Percentiles rank a stretch among this genome's conserved stretches.
These are phyloP conservation scores for Litoditis marina DNA, from an alignment of 2,888 invertebrate genomes.

Conservation along the genomic window DNA sequence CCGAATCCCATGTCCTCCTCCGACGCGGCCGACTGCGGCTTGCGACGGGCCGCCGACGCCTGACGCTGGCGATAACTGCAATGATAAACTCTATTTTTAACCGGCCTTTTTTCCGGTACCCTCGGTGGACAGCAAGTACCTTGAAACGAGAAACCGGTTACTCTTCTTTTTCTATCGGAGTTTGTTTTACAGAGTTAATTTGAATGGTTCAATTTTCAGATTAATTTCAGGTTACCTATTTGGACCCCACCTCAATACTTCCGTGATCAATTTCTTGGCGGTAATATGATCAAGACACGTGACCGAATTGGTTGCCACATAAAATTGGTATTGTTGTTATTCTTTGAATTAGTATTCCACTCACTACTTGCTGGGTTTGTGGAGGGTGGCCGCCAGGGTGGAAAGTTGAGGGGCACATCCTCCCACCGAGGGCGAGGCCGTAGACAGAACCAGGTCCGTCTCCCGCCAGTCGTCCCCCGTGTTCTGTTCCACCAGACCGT, in stretches of 20 bases:
- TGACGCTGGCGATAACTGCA: constrained; percentile 42
- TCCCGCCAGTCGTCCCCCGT: constrained; percentile 65
- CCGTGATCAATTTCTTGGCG: no score
- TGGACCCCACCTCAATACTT: no score
- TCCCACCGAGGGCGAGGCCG: constrained; percentile 63
- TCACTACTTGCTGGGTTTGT: constrained; percentile 18
- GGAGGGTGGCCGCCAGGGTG: constrained; percentile 40
- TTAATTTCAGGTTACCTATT: no score
- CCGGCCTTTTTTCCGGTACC: no score
- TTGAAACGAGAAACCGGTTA: no score
- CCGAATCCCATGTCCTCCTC: constrained; percentile 61
- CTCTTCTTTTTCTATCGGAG: no score
- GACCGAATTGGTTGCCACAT: constrained; percentile 9
- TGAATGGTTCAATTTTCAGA: no score
- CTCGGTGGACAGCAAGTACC: no score
- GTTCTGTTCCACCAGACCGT: constrained; percentile 63
- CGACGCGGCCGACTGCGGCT: constrained; percentile 38
- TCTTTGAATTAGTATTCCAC: not conserved
- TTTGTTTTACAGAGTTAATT: no score
- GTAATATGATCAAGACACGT: no score
- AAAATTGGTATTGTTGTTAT: constrained; percentile 19
- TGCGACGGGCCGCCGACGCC: constrained; percentile 33
- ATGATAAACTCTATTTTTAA: not conserved
- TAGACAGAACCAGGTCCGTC: constrained; percentile 63
- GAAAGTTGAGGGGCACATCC: constrained; percentile 63